Conservation (phyloP, 1,140 invertebrate genomes). For the Capitella teleta region DNA sequence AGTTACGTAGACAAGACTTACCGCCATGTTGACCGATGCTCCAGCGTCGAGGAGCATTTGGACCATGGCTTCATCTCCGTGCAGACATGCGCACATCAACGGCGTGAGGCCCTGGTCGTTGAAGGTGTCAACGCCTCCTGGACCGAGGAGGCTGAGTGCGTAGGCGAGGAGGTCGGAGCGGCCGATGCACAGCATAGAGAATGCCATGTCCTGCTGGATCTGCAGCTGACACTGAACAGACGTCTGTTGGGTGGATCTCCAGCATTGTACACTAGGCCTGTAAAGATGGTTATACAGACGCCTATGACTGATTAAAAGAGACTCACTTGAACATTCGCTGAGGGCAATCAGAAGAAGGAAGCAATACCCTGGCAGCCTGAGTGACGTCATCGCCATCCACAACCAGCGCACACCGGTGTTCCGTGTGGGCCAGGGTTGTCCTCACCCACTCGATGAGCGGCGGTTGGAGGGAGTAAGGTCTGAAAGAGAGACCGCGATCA, state of each 20-base stretch:
- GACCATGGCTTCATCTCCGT: slow-evolving; percentile 65
- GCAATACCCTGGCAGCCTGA: slow-evolving; percentile 69
- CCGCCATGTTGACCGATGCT: slow-evolving; percentile 60
- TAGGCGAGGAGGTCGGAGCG: slow-evolving; percentile 65
- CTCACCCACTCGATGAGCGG: slow-evolving; percentile 78
- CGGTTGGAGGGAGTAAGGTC: slow-evolving; percentile 48
- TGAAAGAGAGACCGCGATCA: not conserved
- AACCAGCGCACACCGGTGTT: slow-evolving; percentile 62
- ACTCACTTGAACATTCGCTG: slow-evolving; percentile 53
- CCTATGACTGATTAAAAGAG: no score
- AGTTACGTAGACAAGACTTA: slow-evolving; percentile 22
- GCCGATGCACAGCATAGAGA: slow-evolving; percentile 64
- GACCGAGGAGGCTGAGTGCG: slow-evolving; percentile 55
- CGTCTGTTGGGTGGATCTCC: slow-evolving; percentile 41
- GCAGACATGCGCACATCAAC: slow-evolving; percentile 66
- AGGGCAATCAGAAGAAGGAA: slow-evolving; percentile 80
- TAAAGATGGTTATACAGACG: no score
- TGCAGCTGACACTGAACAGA: slow-evolving; percentile 50
- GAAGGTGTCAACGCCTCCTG: not conserved
- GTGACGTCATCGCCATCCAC: slow-evolving; percentile 77
- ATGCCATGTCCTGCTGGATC: slow-evolving; percentile 64
- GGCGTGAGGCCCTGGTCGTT: slow-evolving; percentile 52
- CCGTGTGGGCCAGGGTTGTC: slow-evolving; percentile 67
- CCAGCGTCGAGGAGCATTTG: slow-evolving; percentile 60
- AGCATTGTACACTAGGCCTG: slow-evolving; percentile 15